A percentile compares a stretch with the other conserved stretches of the same genome.
Evolutionary conservation across 2,888 invertebrate species (phyloP).

Genomic region (Drosophila tripunctata): DNA sequence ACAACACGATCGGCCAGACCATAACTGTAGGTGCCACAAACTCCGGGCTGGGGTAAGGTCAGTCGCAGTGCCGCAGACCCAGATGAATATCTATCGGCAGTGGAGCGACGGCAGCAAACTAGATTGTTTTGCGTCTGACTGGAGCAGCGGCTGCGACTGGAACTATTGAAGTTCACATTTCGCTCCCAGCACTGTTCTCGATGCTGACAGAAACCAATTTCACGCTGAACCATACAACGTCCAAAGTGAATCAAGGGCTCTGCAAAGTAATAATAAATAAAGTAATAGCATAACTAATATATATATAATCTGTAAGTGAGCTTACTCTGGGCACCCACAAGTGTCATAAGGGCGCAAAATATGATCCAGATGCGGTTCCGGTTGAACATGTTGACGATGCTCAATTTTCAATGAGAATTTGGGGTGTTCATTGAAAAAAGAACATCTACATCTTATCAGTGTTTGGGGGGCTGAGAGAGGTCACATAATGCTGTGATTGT

Average conservation of each 20-base stretch:
- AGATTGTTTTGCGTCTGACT: slow-evolving; percentile 12
- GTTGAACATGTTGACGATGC: slow-evolving; percentile 8
- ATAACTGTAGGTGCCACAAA: slow-evolving; percentile 12
- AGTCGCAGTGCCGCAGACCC: neutral
- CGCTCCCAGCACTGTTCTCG: slow-evolving; percentile 31
- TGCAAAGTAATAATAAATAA: neutral
- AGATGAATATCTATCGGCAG: neutral
- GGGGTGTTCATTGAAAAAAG: slow-evolving; percentile 3
- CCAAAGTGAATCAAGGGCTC: slow-evolving; percentile 31
- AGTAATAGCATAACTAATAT: neutral
- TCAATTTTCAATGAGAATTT: neutral
- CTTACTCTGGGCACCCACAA: slow-evolving; percentile 5
- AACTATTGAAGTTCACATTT: neutral
- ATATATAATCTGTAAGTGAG: neutral
- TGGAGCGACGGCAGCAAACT: slow-evolving; percentile 21
- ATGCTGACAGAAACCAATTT: slow-evolving; percentile 29
- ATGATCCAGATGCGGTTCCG: neutral
- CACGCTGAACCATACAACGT: slow-evolving; percentile 12
- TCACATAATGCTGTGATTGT: slow-evolving; percentile 23
- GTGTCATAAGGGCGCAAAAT: neutral
- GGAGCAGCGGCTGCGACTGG: slow-evolving; percentile 9
- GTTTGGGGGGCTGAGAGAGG: slow-evolving; percentile 16
- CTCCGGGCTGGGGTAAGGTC: slow-evolving; percentile 9
- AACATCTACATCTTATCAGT: slow-evolving; percentile 36
- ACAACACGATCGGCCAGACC: slow-evolving; percentile 16